A percentile compares a stretch with the other conserved stretches of the same genome.
phyloP scores from a whole-genome alignment of 1,140 invertebrate genomes.

The Scaptomyza graminum region DNA sequence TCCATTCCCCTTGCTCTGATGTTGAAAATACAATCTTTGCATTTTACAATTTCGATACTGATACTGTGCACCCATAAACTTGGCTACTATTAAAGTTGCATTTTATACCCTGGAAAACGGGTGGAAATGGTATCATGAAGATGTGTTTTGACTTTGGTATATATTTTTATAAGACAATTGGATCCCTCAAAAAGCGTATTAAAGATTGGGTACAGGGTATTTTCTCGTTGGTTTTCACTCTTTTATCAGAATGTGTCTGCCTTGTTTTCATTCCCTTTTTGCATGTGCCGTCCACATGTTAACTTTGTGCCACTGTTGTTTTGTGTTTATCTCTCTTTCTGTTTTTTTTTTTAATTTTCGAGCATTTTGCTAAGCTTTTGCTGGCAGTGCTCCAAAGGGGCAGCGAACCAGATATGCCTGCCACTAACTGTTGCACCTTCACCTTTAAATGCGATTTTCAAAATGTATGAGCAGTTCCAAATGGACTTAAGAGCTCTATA shows the following conservation, averaged over 20 bases:
- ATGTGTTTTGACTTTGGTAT: too few species aligned
- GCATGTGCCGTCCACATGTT: slow-evolving; percentile 17
- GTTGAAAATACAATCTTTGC: slow-evolving; percentile 31
- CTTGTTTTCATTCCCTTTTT: slow-evolving; percentile 2
- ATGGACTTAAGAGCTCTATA: slow-evolving; percentile 58
- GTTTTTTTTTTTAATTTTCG: slow-evolving; percentile 42
- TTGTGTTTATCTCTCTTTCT: slow-evolving; percentile 8
- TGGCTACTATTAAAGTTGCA: slow-evolving; percentile 38
- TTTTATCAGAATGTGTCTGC: neutral
- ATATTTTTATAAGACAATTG: too few species aligned
- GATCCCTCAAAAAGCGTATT: neutral
- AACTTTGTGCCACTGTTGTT: slow-evolving; percentile 15
- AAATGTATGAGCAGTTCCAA: slow-evolving; percentile 76
- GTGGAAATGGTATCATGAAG: neutral
- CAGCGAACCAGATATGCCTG: slow-evolving; percentile 60
- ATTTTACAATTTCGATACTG: slow-evolving; percentile 48
- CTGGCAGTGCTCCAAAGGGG: slow-evolving; percentile 43
- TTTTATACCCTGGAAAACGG: slow-evolving; percentile 6
- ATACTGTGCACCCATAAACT: slow-evolving; percentile 21
- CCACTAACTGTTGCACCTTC: slow-evolving; percentile 68
- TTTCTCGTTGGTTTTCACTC: neutral
- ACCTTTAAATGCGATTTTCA: slow-evolving; percentile 77
- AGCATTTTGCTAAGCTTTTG: slow-evolving; percentile 45
- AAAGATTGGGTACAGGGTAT: neutral
- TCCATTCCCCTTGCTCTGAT: slow-evolving; percentile 16